Evolutionary conservation across 2,113 vertebrate genomes (phyloP), one percentile per base, ranked within the genome.

Genomic region (Zonotrichia leucophrys): DNA sequence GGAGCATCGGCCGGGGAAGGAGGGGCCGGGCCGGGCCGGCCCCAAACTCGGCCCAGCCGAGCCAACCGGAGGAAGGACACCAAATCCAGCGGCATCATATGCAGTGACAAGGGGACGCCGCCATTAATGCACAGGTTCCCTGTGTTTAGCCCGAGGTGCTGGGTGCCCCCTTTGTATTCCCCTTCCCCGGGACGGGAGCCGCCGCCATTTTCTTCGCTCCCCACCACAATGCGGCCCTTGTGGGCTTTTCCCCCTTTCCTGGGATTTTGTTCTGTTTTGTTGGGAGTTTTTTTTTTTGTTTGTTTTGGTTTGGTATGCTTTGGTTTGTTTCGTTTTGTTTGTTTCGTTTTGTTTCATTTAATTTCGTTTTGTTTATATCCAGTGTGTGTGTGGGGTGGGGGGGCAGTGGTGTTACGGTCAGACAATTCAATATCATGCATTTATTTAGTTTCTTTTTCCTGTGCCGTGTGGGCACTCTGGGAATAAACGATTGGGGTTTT

Each of bases 1-100:
- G 17, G 27, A 63, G 25, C 47, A 3, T 0, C 2, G 37, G 56
- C 46, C 12, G 6, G 23, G 21, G 5, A 10, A 22, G 22, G 22
- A 22, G 44, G 30, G 24, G 14, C 23, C 7, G 17, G 2, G 5
- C 30, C 15, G 14, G 28, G 37, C 31, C 33, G 56, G 56, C 56
- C 56, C 21, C 31, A 9, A 8, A 7, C 37, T 53, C 47, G 39
- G 46, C 33, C 25, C 27, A 6, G 39, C 39, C 22, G 33, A 33
- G 22, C 47, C 68, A 2, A 0, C 33, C 3, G 1, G 22, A 18
- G 14, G 4, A 12, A 39, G 28, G 49, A 27, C 69, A 8, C 5
- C 7, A 6, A 6, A 33, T 10, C 1, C 28, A 5, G 5, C 28
- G 13, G 22, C 15, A 47, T 23, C n/a, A 1, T 28, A 18, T 15